Base-by-base conservation (phyloP, 2,797 vertebrate genomes). In the Distichodus sexfasciatus region DNA sequence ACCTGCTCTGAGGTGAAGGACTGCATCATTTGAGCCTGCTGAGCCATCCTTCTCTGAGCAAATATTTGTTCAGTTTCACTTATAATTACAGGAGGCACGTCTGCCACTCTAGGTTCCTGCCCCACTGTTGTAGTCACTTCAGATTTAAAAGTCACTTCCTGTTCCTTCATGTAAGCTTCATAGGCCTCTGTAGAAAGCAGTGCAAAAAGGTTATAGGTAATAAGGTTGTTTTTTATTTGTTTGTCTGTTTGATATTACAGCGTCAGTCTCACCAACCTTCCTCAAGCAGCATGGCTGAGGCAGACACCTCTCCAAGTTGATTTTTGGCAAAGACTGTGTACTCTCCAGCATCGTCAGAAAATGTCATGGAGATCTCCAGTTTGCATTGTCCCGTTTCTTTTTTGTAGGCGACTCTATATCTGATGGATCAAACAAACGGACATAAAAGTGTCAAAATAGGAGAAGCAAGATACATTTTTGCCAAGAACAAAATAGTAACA, bases 281-380 rank as follows among this genome's bases (percentile, higher is more conserved):
- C 77, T 95, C 94, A 72, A 98, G 83, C 73, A 99, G 91, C 76
- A 83, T 88, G 78, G 90, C 89, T 26, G 93, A 94, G 46, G 95
- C 95, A 54, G 93, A 95, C 61, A 83, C 90, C 88, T 99, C 97
- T 77, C 97, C 97, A 0, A 91, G 86, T 76, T 90, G 90, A 75
- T 98, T 99, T 78, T 93, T 96, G 79, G 92, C 89, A 84, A 94
- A 90, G 70, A 97, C 78, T 0, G 91, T 90, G 76, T 99, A 99
- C 82, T 99, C 96, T 89, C 97, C 96, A 24, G 97, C 96, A 68
- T 99, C 97, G 1, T 99, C 97, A 0, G 95, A 91, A 59, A 99
- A 99, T 26, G 95, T 96, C 96, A 99, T 99, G 10, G 97, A 97
- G 90, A 99, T 99, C 90, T 98, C 95, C 84, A 99, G 82, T 82